A percentile compares a stretch with the other conserved stretches of the same genome.
Conservation (phyloP, 2,113 vertebrate species). For the Cavia porcellus region DNA sequence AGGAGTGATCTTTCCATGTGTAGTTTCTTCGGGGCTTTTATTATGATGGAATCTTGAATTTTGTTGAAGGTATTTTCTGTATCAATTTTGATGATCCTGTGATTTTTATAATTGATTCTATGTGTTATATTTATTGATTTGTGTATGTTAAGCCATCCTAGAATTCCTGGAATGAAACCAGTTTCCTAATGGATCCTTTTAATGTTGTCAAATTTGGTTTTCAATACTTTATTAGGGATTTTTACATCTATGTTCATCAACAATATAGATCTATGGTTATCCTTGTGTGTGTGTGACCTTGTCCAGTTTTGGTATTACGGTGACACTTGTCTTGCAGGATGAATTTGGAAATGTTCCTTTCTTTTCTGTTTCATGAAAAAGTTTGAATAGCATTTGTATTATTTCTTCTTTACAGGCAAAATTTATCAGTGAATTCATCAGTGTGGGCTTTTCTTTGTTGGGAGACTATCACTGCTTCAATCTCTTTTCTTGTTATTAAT, state of each 20-base stretch:
- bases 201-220: not conserved
- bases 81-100: not conserved
- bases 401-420: not conserved
- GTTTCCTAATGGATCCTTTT: not conserved
- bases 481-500: not conserved
- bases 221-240: not conserved
- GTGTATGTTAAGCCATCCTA: not conserved
- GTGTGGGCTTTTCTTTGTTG: not conserved
- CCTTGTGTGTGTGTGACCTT: not conserved
- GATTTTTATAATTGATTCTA: not conserved
- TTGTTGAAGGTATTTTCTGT: not conserved
- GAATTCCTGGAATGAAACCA: not conserved
- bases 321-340: not conserved
- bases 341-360: not conserved
- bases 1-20: not conserved
- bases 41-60: not conserved
- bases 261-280: not conserved
- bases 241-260: not conserved
- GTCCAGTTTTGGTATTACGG: not conserved
- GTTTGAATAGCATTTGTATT: not conserved
- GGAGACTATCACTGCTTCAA: not conserved
- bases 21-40: not conserved
- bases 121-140: not conserved
- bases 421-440: not conserved
- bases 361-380: not conserved